Conservation (phyloP, 2,797 vertebrate genomes). For the Heteromormyrus szaboi region DNA sequence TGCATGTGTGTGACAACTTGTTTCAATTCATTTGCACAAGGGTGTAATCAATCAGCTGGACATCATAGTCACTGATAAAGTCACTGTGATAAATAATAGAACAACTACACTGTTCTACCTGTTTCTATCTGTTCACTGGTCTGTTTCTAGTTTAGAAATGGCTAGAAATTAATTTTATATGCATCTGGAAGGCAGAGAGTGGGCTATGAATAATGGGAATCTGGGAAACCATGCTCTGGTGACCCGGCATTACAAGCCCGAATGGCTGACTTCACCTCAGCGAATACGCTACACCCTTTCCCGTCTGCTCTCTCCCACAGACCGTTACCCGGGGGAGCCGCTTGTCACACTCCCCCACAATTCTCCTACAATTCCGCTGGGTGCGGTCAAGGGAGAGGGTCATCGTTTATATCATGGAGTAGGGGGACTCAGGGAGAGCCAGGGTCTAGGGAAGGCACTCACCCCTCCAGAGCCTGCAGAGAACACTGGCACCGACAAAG, state of each 20-base stretch:
- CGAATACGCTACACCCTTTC: not conserved
- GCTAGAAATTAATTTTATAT: not conserved
- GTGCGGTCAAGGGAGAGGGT: not conserved
- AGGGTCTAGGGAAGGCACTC: not conserved
- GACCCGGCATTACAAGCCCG: not conserved
- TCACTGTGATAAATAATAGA: not conserved
- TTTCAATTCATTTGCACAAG: not conserved
- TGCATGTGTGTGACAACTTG: not conserved
- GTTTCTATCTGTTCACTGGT: no score
- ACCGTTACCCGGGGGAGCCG: not conserved
- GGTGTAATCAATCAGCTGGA: not conserved
- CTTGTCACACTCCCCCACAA: not conserved
- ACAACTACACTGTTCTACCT: not conserved
- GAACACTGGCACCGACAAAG: not conserved
- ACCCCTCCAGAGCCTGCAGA: not conserved
- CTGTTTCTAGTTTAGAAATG: not conserved
- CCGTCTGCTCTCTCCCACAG: not conserved
- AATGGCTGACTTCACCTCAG: not conserved
- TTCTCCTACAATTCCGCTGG: not conserved
- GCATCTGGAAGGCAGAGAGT: not conserved
- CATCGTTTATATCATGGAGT: not conserved
- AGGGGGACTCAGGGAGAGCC: not conserved
- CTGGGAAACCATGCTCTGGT: not conserved
- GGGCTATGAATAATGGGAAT: not conserved
- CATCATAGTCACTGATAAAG: not conserved